Evolutionary conservation across 2,797 vertebrate species (phyloP).

Genomic region (Myotis daubentonii): DNA sequence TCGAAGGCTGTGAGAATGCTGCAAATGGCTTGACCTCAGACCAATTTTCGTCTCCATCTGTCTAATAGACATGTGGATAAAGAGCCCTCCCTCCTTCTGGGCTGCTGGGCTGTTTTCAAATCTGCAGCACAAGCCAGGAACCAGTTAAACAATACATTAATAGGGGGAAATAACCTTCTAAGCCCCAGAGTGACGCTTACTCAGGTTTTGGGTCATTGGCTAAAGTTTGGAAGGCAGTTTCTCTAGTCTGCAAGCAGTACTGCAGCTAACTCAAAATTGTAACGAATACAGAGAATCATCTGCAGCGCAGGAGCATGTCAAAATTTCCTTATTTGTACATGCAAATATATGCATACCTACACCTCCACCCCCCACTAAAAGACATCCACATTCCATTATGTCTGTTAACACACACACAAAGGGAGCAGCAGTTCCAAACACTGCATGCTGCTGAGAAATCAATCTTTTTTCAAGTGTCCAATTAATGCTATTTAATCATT

Average conservation of each 20-base stretch:
- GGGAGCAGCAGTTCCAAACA: constrained; percentile 46
- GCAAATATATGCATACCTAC: constrained; percentile 49
- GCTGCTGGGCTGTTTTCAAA: constrained; percentile 76
- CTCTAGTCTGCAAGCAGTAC: constrained; percentile 56
- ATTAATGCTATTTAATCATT: constrained; percentile 79
- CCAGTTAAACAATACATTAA: constrained; percentile 81
- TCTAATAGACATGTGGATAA: constrained; percentile 82
- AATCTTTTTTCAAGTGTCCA: constrained; percentile 61
- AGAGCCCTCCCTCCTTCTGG: constrained; percentile 78
- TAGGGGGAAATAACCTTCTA: constrained; percentile 70
- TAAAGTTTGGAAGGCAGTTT: constrained; percentile 60
- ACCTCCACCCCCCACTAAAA: constrained; percentile 48
- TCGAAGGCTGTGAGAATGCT: constrained; percentile 84
- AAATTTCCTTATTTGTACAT: constrained; percentile 59
- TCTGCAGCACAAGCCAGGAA: constrained; percentile 75
- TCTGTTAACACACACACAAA: constrained; percentile 43
- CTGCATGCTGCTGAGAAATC: constrained; percentile 46
- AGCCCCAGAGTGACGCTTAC: background rate
- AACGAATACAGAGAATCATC: constrained; percentile 2
- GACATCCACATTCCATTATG: constrained; percentile 4
- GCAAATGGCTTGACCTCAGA: constrained; percentile 87
- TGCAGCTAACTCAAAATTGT: constrained; percentile 46
- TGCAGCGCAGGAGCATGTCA: constrained; percentile 52
- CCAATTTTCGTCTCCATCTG: constrained; percentile 87
- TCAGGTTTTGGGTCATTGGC: constrained; percentile 56